Base-by-base conservation (phyloP, 2,888 invertebrate species). In the Drosophila mimetica region DNA sequence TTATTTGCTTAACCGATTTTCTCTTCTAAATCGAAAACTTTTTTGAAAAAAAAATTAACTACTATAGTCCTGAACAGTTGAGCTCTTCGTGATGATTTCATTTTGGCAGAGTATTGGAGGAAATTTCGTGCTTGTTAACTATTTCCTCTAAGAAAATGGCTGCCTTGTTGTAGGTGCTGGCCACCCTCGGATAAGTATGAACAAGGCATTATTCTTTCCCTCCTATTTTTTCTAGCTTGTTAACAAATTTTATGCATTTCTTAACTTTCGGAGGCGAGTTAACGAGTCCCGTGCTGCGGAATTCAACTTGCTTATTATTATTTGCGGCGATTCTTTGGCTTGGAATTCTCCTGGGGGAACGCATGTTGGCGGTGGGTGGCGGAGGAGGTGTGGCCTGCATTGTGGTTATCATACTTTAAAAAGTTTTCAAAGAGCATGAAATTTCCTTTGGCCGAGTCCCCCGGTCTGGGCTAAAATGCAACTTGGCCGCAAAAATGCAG, bases 401-500 rank as follows among this genome's bases (percentile, higher is more conserved):
- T 90, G 89, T 90, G 86, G 89, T 88, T 89, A 90, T 90, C 90
- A 90, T 88, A 89, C 79, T 90, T 90, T 89, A 90, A 89, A 84
- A 90, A 90, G 81, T 90, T 90, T 90, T 89, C 80, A 82, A 86
- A 88, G 78, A 85, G 83, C 87, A 80, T 83, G 80, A 80, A 89
- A 89, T 84, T 89, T 54, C 82, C 75, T 82, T 86, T 80, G 78
- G 71, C 14, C 63, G 42, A 37, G 53, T 55, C 14, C 46, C 50
- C 64, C 46, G 36, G 76, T 63, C 74, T 54, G 54, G 41, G 55
- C 71, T 50, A 65, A 73, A 79, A 76, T 72, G 71, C 67, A 69
- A 75, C 71, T 76, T 70, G 74, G 57, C 32, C 34, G 54, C 55
- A 60, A 72, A 52, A 67, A 60, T 60, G 37, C 44, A 42, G 42